A percentile compares a stretch with the other conserved stretches of the same genome.
Evolutionary conservation across 2,797 vertebrate species (phyloP).

Genomic region (Gallinago stenura): DNA sequence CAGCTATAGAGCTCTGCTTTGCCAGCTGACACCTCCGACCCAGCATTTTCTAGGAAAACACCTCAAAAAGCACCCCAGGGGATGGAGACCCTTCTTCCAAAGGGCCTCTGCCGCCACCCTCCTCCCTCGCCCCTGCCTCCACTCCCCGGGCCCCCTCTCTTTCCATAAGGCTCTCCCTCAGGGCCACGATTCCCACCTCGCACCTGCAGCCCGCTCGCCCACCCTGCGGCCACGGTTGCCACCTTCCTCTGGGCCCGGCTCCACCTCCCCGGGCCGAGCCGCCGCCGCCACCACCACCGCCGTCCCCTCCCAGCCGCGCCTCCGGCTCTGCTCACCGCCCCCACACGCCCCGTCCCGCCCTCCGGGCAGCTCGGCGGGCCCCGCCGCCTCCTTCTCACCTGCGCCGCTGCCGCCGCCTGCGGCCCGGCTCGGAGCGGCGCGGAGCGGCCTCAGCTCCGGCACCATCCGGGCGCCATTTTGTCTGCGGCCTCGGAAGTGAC

Average conservation of each 20-base stretch:
- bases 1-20: no score
- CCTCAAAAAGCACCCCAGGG: not conserved
- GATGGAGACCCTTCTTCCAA: not conserved
- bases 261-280: not conserved
- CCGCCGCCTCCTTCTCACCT: not conserved
- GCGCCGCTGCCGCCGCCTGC: not conserved
- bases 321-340: not conserved
- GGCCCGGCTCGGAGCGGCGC: not conserved
- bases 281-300: not conserved
- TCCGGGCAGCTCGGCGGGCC: not conserved
- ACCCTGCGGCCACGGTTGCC: not conserved
- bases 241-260: not conserved
- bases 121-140: not conserved
- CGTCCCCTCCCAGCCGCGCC: not conserved
- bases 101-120: not conserved
- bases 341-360: not conserved
- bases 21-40: not conserved
- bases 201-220: not conserved
- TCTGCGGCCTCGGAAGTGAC: constrained; percentile 79
- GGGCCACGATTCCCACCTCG: not conserved
- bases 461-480: constrained; percentile 78
- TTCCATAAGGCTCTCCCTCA: not conserved
- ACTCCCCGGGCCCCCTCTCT: not conserved
- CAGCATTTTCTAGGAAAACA: not conserved
- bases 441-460: constrained; percentile 58